Evolutionary conservation across 2,888 invertebrate species (phyloP).

Genomic region (Diadegma fenestrale): DNA sequence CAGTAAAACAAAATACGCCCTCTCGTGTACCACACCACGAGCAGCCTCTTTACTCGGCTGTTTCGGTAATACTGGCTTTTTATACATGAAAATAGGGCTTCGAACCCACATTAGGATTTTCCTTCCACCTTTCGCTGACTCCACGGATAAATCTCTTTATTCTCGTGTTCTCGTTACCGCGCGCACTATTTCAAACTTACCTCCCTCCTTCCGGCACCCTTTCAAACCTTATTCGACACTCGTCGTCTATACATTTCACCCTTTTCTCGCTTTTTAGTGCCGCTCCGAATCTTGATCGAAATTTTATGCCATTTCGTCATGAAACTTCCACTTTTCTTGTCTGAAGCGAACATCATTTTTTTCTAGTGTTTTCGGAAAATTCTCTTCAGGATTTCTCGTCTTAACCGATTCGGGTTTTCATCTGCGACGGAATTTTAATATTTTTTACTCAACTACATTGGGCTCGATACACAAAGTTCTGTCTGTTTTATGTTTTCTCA

Average conservation of each 20-base stretch:
- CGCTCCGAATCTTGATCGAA: background rate
- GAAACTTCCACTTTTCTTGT: background rate
- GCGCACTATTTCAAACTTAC: slow-evolving; percentile 13
- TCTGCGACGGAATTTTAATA: too few species aligned
- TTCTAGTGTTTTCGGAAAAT: too few species aligned
- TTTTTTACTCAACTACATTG: too few species aligned
- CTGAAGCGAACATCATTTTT: background rate
- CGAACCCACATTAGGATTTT: slow-evolving; percentile 46
- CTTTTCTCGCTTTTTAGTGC: background rate
- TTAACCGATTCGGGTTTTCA: too few species aligned
- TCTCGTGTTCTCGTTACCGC: slow-evolving; percentile 75
- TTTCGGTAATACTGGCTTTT: slow-evolving; percentile 71
- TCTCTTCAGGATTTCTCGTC: too few species aligned
- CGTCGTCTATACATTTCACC: background rate
- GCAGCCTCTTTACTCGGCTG: slow-evolving; percentile 80
- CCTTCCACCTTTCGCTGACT: slow-evolving; percentile 3
- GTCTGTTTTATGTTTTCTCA: background rate
- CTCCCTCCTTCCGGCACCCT: background rate
- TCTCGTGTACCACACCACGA: slow-evolving; percentile 66
- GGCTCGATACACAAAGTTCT: background rate
- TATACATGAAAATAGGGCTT: slow-evolving; percentile 37
- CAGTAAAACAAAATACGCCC: slow-evolving; percentile 85
- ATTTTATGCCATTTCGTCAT: background rate
- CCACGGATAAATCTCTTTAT: slow-evolving; percentile 34
- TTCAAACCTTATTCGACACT: background rate